Evolutionary conservation across 1,140 invertebrate species (phyloP).

Genomic region (Rhizoglyphus robini): DNA sequence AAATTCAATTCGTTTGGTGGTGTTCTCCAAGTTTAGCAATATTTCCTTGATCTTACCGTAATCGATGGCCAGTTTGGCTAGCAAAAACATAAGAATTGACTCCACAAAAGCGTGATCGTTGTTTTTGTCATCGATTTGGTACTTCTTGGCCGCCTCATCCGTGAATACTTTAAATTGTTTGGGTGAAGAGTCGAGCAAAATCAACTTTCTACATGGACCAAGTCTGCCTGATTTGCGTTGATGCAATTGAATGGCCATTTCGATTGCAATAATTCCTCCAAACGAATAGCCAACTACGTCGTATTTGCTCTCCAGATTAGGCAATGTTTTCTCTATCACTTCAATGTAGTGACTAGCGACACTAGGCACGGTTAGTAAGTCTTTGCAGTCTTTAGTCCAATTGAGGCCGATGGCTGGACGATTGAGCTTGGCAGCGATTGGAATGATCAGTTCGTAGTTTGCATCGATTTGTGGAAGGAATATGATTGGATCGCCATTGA

Average conservation of each 20-base stretch:
- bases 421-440: slow-evolving; percentile 4
- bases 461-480: slow-evolving; percentile 18
- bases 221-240: slow-evolving; percentile 39
- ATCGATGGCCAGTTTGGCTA: slow-evolving; percentile 1
- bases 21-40: background rate
- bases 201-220: slow-evolving; percentile 39
- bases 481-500: slow-evolving; percentile 24
- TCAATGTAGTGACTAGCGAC: slow-evolving; percentile 43
- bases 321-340: background rate
- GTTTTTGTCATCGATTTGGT: slow-evolving; percentile 2
- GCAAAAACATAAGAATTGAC: background rate
- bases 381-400: slow-evolving; percentile 43
- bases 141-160: slow-evolving; percentile 2
- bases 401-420: slow-evolving; percentile 17
- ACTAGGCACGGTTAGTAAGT: slow-evolving; percentile 44
- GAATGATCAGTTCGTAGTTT: background rate
- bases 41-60: slow-evolving; percentile 8
- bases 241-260: slow-evolving; percentile 75
- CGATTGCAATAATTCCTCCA: slow-evolving; percentile 76
- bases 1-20: background rate
- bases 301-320: slow-evolving; percentile 42
- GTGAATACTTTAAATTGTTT: slow-evolving; percentile 26
- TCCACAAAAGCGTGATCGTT: slow-evolving; percentile 3
- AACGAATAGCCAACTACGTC: slow-evolving; percentile 83
- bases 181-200: slow-evolving; percentile 76